Base-by-base conservation (phyloP, 1,140 invertebrate genomes). In the Orchestia grillus region DNA sequence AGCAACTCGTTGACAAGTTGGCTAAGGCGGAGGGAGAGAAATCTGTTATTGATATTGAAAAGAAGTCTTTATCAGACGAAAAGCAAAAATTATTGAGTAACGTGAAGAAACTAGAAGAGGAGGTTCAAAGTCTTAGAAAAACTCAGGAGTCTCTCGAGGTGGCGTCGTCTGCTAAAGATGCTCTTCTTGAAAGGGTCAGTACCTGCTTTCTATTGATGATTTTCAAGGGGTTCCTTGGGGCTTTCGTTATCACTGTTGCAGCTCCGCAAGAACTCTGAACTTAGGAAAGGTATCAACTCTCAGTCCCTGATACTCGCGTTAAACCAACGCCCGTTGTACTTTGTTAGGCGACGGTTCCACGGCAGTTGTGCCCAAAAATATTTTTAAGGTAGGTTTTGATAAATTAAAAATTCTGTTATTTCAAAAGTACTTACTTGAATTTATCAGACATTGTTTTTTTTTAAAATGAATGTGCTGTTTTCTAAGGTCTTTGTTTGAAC, bases 121-220 rank as follows among this genome's bases (percentile, higher is more conserved):
- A 87, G 43, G 95, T 96, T 96, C 8, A 44, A 28, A 44, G n/a
- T 36, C 53, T 96, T 43, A 96, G 87, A 57, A 96, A 96, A 96
- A 44, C 92, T 45, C 44, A 45, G 44, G 92, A 44, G 36, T 90
- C 88, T 11, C 88, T 90, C 28, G 36, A 90, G 15, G 88, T 42
- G 4, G 36, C 43, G 88, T 90, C 88, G 43, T 90, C 88, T 19
- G 88, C 88, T 42, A 90, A 90, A 42, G 41, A 4, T 28, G 41
- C 43, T 44, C 88, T 90, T 41, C 41, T 44, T 4, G 88, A 90
- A 41, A 90, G 42, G 88, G 88, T 90, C 16, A 41, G n/a, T 90
- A 16, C 11, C 41, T 90, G 11, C 36, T 77, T 77, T 77, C 36
- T 77, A 1, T 28, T 77, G 1, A 77, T 28, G 28, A 77, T 77